Percentiles rank a stretch among this genome's conserved stretches.
These are phyloP conservation scores for Choristoneura fumiferana DNA, from an alignment of 1,140 invertebrate genomes.

Conservation along the genomic window DNA sequence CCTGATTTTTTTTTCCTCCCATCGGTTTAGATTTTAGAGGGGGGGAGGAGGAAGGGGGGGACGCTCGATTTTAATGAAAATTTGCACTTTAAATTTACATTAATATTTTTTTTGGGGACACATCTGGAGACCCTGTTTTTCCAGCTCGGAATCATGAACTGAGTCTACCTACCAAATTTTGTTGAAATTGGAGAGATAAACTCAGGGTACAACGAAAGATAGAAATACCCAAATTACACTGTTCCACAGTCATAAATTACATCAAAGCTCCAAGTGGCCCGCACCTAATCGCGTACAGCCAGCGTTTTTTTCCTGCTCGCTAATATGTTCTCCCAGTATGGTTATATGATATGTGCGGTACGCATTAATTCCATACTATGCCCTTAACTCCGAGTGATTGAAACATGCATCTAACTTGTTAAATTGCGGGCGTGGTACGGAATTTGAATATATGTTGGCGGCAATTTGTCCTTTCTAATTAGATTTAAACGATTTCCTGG, in stretches of 20 bases:
- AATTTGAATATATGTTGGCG: slow-evolving; percentile 35
- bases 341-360: slow-evolving; percentile 30
- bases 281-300: slow-evolving; percentile 33
- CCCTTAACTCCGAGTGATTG: slow-evolving; percentile 57
- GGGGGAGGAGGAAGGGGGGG: too few relatives aligned
- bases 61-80: too few relatives aligned
- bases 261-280: slow-evolving; percentile 33
- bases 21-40: too few relatives aligned
- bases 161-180: too few relatives aligned
- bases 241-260: not conserved
- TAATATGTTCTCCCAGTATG: slow-evolving; percentile 59
- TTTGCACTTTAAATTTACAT: too few relatives aligned
- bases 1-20: too few relatives aligned
- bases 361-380: slow-evolving; percentile 57
- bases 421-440: slow-evolving; percentile 27
- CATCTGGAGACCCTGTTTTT: not conserved
- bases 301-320: slow-evolving; percentile 46
- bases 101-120: not conserved
- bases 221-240: too few relatives aligned
- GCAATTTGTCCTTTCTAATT: slow-evolving; percentile 12
- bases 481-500: slow-evolving; percentile 9
- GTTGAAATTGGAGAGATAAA: too few relatives aligned
- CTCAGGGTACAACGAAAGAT: too few relatives aligned
- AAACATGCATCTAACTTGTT: slow-evolving; percentile 45
- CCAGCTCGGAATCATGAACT: too few relatives aligned